phyloP scores from a whole-genome alignment of 2,113 vertebrate genomes.

The Centropus bengalensis region DNA sequence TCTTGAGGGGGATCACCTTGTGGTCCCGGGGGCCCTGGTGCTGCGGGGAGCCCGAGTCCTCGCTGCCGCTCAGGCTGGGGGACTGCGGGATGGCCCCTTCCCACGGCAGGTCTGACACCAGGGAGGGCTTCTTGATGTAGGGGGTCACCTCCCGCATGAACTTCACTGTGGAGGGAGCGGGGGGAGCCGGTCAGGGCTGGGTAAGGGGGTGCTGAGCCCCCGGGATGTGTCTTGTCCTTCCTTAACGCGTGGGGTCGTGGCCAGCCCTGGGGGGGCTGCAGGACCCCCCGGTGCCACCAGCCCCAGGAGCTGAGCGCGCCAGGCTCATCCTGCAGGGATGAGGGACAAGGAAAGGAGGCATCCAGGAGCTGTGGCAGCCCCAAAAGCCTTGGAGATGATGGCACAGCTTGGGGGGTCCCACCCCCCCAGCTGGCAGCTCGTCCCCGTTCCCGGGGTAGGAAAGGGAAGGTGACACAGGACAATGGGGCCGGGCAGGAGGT shows the following conservation, averaged over 20 bases:
- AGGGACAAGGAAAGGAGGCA: neutral
- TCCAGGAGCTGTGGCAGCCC: too few species aligned
- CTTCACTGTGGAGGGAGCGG: slow-evolving; percentile 78
- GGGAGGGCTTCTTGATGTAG: slow-evolving; percentile 92
- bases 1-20: slow-evolving; percentile 93
- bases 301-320: neutral
- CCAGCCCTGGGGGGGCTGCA: neutral
- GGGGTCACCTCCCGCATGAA: slow-evolving; percentile 95
- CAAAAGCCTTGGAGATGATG: neutral
- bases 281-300: neutral
- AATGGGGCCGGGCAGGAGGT: slow-evolving; percentile 73
- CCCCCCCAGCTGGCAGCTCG: slow-evolving; percentile 11
- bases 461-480: slow-evolving; percentile 66
- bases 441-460: slow-evolving; percentile 59
- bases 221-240: too few species aligned
- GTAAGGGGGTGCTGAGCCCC: neutral
- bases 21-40: slow-evolving; percentile 84
- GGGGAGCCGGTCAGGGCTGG: neutral
- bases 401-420: neutral
- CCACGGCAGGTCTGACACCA: slow-evolving; percentile 93
- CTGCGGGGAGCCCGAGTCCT: slow-evolving; percentile 89
- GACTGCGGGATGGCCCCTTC: slow-evolving; percentile 84
- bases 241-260: too few species aligned
- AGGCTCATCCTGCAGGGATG: too few species aligned
- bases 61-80: slow-evolving; percentile 87